Evolutionary conservation across 1,140 invertebrate species (phyloP).

Genomic region (Drosophila takahashii): DNA sequence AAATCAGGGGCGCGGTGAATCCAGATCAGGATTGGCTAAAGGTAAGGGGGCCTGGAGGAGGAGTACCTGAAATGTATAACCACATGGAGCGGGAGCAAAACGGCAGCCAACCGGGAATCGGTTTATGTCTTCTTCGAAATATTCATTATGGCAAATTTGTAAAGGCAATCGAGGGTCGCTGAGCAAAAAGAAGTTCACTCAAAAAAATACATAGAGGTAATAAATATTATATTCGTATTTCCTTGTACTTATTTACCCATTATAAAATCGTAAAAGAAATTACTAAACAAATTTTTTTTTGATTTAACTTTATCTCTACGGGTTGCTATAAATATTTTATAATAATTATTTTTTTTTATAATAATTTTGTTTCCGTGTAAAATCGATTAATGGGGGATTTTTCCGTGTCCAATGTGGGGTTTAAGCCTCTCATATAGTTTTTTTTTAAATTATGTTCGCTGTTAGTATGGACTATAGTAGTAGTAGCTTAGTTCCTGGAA

Average conservation of each 20-base stretch:
- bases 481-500: too few species aligned
- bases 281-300: too few species aligned
- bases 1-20: background rate
- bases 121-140: slow-evolving; percentile 77
- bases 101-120: slow-evolving; percentile 58
- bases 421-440: slow-evolving; percentile 31
- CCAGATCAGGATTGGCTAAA: slow-evolving; percentile 7
- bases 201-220: background rate
- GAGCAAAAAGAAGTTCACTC: slow-evolving; percentile 18
- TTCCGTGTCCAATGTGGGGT: slow-evolving; percentile 55
- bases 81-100: slow-evolving; percentile 41
- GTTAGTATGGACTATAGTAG: slow-evolving; percentile 78
- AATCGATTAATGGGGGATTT: background rate
- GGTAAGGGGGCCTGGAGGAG: background rate
- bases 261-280: too few species aligned
- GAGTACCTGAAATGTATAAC: slow-evolving; percentile 2
- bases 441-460: slow-evolving; percentile 74
- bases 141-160: slow-evolving; percentile 78
- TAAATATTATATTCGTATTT: too few species aligned
- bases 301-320: too few species aligned
- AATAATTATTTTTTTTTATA: background rate
- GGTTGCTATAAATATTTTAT: too few species aligned
- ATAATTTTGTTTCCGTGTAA: slow-evolving; percentile 5
- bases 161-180: slow-evolving; percentile 39
- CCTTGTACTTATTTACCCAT: too few species aligned